Base-by-base conservation (phyloP, 37 sponge, comb jelly and placozoan genomes). In the Eunapius fragilis region DNA sequence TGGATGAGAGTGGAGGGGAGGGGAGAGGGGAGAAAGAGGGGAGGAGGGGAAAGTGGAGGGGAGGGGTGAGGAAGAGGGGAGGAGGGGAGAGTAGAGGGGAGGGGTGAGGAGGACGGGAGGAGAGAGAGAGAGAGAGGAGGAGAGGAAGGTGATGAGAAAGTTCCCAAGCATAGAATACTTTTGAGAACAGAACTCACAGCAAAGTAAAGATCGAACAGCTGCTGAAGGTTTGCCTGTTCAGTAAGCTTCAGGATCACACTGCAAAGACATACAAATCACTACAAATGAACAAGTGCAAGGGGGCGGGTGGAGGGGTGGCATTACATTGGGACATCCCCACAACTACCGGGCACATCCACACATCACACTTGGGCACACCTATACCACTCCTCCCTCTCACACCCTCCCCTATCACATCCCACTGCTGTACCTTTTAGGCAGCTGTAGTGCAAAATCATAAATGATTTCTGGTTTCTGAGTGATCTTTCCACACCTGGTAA, bases 381-480 rank as follows among this genome's bases (percentile, higher is more conserved):
- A 45, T 9, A 45, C 47, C 4, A 4, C 4, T 9, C 4, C 47
- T 11, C 47, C 4, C 47, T 11, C 47, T 11, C 47, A 75, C 25
- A 30, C 31, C 9, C 76, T 13, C 27, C 9, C 33, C 13, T 19
- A 83, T 38, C 31, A 19, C 10, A 73, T 19, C 2, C 34, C 32
- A 14, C 4, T 71, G 13, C n/a, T 9, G 19, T 73, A 87, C 87
- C 82, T 82, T 26, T 14, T 76, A 25, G 91, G 86, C 11, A 90
- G 76, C 70, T 90, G 91, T 0, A 90, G 79, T 49, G 86, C 76
- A 80, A 86, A 82, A 69, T 90, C 91, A 47, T 82, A 86, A 58
- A 86, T 78, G 24, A 38, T 36, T 47, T 89, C 80, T 37, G 38
- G 30, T 35, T 75, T 82, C 12, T 24, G 69, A 45, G 82, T 82